These are phyloP conservation scores for Seriola quinqueradiata DNA, from an alignment of 2,113 vertebrate genomes.

Conservation along the genomic window DNA sequence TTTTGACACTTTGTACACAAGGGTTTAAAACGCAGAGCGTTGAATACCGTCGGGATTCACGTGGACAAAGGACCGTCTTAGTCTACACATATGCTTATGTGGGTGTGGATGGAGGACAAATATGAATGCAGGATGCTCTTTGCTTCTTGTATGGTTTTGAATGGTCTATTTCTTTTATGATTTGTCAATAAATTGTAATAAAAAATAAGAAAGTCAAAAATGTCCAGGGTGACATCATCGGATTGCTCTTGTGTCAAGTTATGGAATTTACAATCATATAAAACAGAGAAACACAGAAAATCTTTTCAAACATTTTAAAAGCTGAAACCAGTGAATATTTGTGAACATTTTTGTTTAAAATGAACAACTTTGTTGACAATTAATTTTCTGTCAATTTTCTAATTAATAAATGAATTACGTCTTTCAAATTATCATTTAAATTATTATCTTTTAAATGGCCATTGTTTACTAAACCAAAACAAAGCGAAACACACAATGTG, in stretches of 20 bases:
- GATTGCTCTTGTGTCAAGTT: background rate
- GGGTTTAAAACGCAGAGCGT: constrained; percentile 22
- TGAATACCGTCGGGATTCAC: background rate
- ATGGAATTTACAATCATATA: background rate
- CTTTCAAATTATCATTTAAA: background rate
- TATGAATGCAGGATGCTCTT: background rate
- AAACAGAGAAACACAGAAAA: background rate
- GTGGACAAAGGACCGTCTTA: background rate
- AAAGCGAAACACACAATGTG: background rate
- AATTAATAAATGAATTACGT: background rate
- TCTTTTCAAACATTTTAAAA: no score
- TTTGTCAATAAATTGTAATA: background rate
- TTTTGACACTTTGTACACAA: constrained; percentile 39
- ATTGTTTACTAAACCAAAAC: background rate
- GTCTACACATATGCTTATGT: background rate
- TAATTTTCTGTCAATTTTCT: background rate
- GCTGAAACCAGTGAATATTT: background rate
- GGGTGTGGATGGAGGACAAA: constrained; percentile 1
- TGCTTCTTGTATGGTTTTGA: background rate
- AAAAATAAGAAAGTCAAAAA: background rate
- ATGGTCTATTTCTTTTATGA: background rate
- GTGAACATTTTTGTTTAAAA: background rate
- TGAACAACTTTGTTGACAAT: no score
- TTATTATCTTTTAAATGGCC: background rate
- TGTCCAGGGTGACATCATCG: background rate